Conservation (phyloP, 2,113 vertebrate species). For the Macrotus californicus region DNA sequence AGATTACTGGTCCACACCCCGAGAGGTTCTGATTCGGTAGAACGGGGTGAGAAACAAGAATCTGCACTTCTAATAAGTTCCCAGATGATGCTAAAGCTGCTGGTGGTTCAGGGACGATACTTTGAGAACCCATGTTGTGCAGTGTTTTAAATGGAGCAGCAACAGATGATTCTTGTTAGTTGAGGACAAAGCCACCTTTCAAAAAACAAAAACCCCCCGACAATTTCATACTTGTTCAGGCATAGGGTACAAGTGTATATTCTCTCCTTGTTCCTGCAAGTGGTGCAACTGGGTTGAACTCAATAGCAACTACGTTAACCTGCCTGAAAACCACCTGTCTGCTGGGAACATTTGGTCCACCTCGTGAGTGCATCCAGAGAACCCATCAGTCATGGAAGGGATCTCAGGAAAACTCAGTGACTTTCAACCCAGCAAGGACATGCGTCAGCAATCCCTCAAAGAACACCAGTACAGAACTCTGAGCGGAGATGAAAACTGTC, state of each 20-base stretch:
- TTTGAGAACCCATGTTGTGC: not conserved
- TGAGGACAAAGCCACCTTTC: not conserved
- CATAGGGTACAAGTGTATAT: not conserved
- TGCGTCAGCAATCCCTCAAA: not conserved
- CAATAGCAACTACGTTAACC: not conserved
- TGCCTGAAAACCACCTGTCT: conserved; percentile 6
- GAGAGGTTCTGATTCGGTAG: not conserved
- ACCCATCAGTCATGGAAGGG: not conserved
- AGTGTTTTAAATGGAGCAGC: not conserved
- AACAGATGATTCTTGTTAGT: not conserved
- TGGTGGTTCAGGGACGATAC: not conserved
- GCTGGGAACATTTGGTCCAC: not conserved
- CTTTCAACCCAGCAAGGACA: not conserved
- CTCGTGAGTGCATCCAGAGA: not conserved
- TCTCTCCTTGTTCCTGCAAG: not conserved
- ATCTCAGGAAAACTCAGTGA: not conserved
- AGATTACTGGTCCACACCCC: not conserved
- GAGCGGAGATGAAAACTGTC: conserved; percentile 2
- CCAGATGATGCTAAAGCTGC: not conserved
- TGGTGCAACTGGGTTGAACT: not conserved
- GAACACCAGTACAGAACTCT: conserved; percentile 15
- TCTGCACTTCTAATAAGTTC: not conserved
- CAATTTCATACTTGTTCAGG: not conserved
- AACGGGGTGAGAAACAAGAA: not conserved
- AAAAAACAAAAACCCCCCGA: not conserved